Base-by-base conservation (phyloP, 2,113 vertebrate genomes). In the Sarotherodon lohbergeri region DNA sequence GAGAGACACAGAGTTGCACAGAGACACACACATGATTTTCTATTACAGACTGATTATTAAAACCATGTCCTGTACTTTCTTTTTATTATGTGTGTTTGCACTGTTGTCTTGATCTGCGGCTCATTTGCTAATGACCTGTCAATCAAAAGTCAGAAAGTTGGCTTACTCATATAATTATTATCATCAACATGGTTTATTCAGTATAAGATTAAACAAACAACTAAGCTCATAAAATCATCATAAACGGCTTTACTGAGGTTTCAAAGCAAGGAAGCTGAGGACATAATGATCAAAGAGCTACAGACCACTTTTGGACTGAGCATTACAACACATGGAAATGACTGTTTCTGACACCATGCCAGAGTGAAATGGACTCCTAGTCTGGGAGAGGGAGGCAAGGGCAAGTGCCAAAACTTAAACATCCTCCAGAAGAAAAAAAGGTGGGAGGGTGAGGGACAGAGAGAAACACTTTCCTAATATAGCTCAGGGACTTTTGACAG, bases 381-480 rank as follows among this genome's bases (percentile, higher is more conserved):
- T 83, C 78, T 84, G 76, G 52, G 24, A 78, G 56, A 80, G 76
- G 73, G 55, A 88, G 48, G 78, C 46, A 50, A 43, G 27, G 52
- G 78, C 4, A 16, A 84, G 83, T 83, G 87, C 89, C 86, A 91
- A 89, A 86, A 85, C 52, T 68, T 55, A 90, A 87, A 87, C 89
- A 81, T 57, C 46, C 71, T 71, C 48, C 78, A 19, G 82, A 16
- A 82, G 68, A 41, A 48, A 46, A n/a, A 7, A 48, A 36, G 2
- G 24, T 54, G 56, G 24, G 43, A 41, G 52, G 36, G 7, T 12
- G 76, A 24, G 82, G 54, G 54, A 81, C 61, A 86, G 71, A 11
- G 50, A 89, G 55, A 90, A 81, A 89, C 52, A 68, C 82, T 93
- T 88, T 88, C 94, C 94, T 93, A 93, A 94, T 90, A 94, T 93